Conservation (phyloP, 2,888 invertebrate genomes). For the Cheilosia variabilis region DNA sequence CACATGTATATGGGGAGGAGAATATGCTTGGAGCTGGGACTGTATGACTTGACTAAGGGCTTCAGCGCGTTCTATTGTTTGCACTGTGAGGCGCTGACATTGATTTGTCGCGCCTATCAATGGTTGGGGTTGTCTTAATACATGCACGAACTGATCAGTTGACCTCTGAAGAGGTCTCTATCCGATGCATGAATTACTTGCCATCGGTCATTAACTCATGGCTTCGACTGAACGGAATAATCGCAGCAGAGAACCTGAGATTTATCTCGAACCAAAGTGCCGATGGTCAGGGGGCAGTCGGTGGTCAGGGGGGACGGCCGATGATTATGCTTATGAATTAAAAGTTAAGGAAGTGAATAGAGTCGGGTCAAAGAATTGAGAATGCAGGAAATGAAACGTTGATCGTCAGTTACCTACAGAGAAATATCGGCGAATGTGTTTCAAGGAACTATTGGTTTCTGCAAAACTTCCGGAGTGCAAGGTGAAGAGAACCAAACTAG, state of each 20-base stretch:
- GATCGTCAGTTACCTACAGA: background rate
- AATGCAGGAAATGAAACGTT: slow-evolving; percentile 64
- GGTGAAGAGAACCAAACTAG: slow-evolving; percentile 10
- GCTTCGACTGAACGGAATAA: slow-evolving; percentile 47
- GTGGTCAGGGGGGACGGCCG: background rate
- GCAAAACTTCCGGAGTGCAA: slow-evolving; percentile 47
- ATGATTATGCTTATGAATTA: slow-evolving; percentile 35
- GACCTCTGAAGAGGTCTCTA: slow-evolving; percentile 70
- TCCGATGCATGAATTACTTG: slow-evolving; percentile 41
- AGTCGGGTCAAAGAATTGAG: slow-evolving; percentile 59
- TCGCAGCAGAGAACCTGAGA: slow-evolving; percentile 6
- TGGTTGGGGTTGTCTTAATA: slow-evolving; percentile 14
- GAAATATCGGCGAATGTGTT: slow-evolving; percentile 44
- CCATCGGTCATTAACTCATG: slow-evolving; percentile 72
- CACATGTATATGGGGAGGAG: slow-evolving; percentile 9
- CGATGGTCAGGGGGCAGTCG: background rate
- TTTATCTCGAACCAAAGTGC: slow-evolving; percentile 7
- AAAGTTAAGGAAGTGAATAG: slow-evolving; percentile 69
- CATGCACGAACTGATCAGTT: slow-evolving; percentile 41
- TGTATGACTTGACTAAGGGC: background rate
- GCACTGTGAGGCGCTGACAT: slow-evolving; percentile 29
- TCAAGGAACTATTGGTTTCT: slow-evolving; percentile 60
- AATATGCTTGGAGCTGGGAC: background rate
- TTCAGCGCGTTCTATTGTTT: slow-evolving; percentile 37
- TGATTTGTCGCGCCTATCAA: slow-evolving; percentile 18